A percentile compares a stretch with the other conserved stretches of the same genome.
These are phyloP conservation scores for Acleris holmiana DNA, from an alignment of 2,888 invertebrate genomes.

Conservation along the genomic window DNA sequence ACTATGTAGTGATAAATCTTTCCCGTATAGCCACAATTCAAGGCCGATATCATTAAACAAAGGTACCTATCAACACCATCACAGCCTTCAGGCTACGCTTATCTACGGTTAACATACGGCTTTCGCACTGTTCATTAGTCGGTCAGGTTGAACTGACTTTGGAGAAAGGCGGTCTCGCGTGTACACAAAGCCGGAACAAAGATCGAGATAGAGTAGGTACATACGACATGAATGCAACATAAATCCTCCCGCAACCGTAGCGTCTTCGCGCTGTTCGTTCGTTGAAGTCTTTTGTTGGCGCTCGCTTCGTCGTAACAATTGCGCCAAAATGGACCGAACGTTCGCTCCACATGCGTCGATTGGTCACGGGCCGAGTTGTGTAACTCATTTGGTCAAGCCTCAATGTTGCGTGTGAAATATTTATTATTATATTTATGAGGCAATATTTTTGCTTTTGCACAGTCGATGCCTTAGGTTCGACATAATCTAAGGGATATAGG, in stretches of 20 bases:
- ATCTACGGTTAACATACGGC: slow-evolving; percentile 27
- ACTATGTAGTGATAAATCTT: too few relatives aligned
- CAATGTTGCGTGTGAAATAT: background rate
- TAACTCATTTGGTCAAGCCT: slow-evolving; percentile 16
- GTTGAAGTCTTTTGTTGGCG: slow-evolving; percentile 70
- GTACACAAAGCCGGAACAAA: slow-evolving; percentile 40
- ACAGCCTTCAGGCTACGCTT: slow-evolving; percentile 9
- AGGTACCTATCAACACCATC: background rate
- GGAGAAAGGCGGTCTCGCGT: slow-evolving; percentile 56
- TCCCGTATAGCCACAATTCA: background rate
- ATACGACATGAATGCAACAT: slow-evolving; percentile 46
- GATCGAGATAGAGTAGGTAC: slow-evolving; percentile 37
- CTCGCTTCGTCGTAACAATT: slow-evolving; percentile 34
- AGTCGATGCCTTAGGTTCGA: too few relatives aligned
- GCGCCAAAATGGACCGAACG: slow-evolving; percentile 25
- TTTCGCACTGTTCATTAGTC: slow-evolving; percentile 44
- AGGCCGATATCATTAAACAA: background rate
- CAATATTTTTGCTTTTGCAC: too few relatives aligned
- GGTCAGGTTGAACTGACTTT: slow-evolving; percentile 57
- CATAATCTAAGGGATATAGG: too few relatives aligned
- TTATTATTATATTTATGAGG: background rate
- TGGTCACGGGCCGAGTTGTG: slow-evolving; percentile 26
- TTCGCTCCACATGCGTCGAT: slow-evolving; percentile 30
- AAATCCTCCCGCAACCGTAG: slow-evolving; percentile 48
- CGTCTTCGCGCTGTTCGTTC: slow-evolving; percentile 47